Evolutionary conservation across 2,888 invertebrate genomes (phyloP).

Genomic region (Erynnis tages): DNA sequence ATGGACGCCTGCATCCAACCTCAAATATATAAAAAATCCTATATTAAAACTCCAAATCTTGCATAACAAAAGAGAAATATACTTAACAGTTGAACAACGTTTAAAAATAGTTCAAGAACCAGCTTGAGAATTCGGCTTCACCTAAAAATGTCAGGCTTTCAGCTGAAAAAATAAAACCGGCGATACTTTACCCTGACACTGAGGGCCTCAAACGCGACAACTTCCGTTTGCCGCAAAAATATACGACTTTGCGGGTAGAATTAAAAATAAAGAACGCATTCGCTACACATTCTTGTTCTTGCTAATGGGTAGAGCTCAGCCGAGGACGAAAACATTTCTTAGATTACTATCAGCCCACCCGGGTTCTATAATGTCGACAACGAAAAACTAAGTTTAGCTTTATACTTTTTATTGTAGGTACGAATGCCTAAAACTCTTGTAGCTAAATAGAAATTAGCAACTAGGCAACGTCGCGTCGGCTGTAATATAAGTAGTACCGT

Average conservation of each 20-base stretch:
- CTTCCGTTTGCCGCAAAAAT: slow-evolving; percentile 8
- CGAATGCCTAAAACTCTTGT: no score
- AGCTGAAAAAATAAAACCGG: slow-evolving; percentile 18
- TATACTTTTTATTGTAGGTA: no score
- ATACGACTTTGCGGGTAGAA: neutral
- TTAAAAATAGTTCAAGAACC: no score
- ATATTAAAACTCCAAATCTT: no score
- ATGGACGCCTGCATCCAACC: no score
- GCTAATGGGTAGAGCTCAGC: slow-evolving; percentile 2
- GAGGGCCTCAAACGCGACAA: slow-evolving; percentile 9
- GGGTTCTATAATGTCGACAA: neutral
- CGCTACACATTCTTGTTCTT: no score
- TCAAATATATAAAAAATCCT: no score
- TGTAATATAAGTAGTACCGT: no score
- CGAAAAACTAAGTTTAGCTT: no score
- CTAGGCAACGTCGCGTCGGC: no score
- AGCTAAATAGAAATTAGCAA: no score
- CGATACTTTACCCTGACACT: slow-evolving; percentile 10
- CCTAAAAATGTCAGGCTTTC: slow-evolving; percentile 15
- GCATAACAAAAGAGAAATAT: neutral
- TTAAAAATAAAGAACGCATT: no score
- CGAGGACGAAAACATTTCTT: slow-evolving; percentile 3
- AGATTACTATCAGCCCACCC: slow-evolving; percentile 5
- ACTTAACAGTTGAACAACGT: neutral
- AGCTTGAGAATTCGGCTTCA: slow-evolving; percentile 6